These are phyloP conservation scores for Heteractis magnifica DNA, from an alignment of 92 coral and sea anemone genomes.

Conservation along the genomic window DNA sequence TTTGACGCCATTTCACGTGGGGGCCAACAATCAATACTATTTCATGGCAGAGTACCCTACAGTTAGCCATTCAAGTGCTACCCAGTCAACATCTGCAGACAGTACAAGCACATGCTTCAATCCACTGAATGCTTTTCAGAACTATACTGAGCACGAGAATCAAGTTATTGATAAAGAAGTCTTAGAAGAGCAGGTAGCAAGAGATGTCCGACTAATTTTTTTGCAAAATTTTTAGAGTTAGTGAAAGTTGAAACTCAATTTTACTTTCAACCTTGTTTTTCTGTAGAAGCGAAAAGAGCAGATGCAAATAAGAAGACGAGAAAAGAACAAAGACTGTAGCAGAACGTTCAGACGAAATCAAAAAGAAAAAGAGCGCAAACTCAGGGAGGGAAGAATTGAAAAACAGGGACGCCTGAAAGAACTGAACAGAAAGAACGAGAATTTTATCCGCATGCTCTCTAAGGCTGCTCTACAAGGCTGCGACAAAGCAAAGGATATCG, in stretches of 20 bases:
- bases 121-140: slow-evolving; percentile 10
- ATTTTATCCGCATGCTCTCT: slow-evolving; percentile 59
- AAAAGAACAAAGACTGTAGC: slow-evolving; percentile 93
- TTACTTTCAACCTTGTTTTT: neutral
- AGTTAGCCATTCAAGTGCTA: neutral
- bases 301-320: slow-evolving; percentile 79
- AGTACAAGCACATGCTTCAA: slow-evolving; percentile 6
- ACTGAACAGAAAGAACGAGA: slow-evolving; percentile 62
- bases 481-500: slow-evolving; percentile 52
- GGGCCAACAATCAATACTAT: slow-evolving; percentile 18
- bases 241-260: neutral
- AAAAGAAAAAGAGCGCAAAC: slow-evolving; percentile 67
- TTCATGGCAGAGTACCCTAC: slow-evolving; percentile 11
- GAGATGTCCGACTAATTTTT: neutral
- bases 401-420: slow-evolving; percentile 55
- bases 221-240: neutral
- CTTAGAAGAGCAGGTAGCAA: neutral
- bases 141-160: slow-evolving; percentile 6
- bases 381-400: slow-evolving; percentile 67
- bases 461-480: slow-evolving; percentile 57
- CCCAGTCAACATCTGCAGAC: slow-evolving; percentile 10
- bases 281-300: slow-evolving; percentile 60
- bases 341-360: slow-evolving; percentile 86
- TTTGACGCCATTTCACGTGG: slow-evolving; percentile 11
- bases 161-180: slow-evolving; percentile 9